Conservation (phyloP, 2,888 invertebrate genomes). For the Amphimallon solstitiale region DNA sequence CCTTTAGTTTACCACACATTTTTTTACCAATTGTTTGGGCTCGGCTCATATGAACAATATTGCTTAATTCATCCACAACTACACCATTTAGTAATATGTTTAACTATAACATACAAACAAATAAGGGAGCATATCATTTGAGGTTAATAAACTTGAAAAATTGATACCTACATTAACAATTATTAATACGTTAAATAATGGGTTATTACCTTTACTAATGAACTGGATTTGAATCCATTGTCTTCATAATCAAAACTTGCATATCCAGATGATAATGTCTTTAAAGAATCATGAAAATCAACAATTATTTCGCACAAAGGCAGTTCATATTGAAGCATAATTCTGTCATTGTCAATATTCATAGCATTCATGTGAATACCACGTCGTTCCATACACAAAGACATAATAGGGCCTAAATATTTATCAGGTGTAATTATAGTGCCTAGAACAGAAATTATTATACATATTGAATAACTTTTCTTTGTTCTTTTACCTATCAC, state of each 20-base stretch:
- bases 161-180: no score
- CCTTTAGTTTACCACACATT: slow-evolving; percentile 79
- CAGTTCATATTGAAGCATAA: slow-evolving; percentile 83
- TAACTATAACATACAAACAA: slow-evolving; percentile 67
- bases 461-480: slow-evolving; percentile 1
- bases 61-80: slow-evolving; percentile 84
- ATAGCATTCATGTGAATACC: slow-evolving; percentile 75
- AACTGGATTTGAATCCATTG: slow-evolving; percentile 80
- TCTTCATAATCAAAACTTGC: slow-evolving; percentile 96
- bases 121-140: neutral
- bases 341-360: slow-evolving; percentile 84
- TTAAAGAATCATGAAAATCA: slow-evolving; percentile 93
- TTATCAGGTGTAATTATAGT: slow-evolving; percentile 89
- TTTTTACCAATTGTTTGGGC: slow-evolving; percentile 72
- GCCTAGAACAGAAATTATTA: slow-evolving; percentile 62
- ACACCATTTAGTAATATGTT: slow-evolving; percentile 82
- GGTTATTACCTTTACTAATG: slow-evolving; percentile 77
- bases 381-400: slow-evolving; percentile 79
- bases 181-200: neutral
- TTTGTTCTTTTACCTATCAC: slow-evolving; percentile 71
- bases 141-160: no score
- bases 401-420: slow-evolving; percentile 76
- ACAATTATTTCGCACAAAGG: slow-evolving; percentile 94
- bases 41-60: slow-evolving; percentile 80
- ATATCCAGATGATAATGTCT: slow-evolving; percentile 91